Base-by-base conservation (phyloP, 2,888 invertebrate genomes). In the Trichogramma dendrolimi region DNA sequence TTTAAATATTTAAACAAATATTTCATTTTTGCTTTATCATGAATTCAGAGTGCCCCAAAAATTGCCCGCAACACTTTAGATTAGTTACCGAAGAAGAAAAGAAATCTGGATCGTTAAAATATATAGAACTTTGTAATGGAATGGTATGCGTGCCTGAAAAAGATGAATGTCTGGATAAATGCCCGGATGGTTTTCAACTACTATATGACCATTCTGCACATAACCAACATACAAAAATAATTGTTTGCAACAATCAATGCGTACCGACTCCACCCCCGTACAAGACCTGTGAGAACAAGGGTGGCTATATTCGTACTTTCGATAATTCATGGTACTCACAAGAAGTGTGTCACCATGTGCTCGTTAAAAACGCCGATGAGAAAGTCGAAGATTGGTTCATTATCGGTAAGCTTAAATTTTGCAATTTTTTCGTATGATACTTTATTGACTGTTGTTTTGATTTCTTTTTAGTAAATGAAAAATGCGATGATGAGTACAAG, bases 271-370 rank as follows among this genome's bases (percentile, higher is more conserved):
- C 85, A 0, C 83, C 85, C 47, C 84, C 84, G 0, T 87, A 87
- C 62, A 85, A 84, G 43, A 83, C 85, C 10, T 91, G 90, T 74
- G 86, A 86, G 71, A 81, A 92, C n/a, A 88, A 87, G 1, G 90
- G 90, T 0, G 85, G 88, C 58, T 88, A 87, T 0, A 87, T 93
- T 73, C 87, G 83, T 67, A 92, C 92, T 0, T 93, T 94, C 72
- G 93, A 93, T 75, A 86, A 87, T 11, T 82, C 85, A 0, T 87
- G 90, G 72, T 92, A 87, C 75, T 90, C 90, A 70, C 90, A 89
- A 70, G 91, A 92, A 69, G 84, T 90, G 11, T 94, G 93, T 77
- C 87, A 88, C 80, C 92, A 94, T 76, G 84, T 91, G 51, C 67
- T 83, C 8, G 90, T 88, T 0, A 81, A 89, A 61, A 90, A 92